A percentile compares a stretch with the other conserved stretches of the same genome.
Evolutionary conservation across 53 echinoderm and acorn worm genomes (phyloP).

Genomic region (Echinarachnius parma): DNA sequence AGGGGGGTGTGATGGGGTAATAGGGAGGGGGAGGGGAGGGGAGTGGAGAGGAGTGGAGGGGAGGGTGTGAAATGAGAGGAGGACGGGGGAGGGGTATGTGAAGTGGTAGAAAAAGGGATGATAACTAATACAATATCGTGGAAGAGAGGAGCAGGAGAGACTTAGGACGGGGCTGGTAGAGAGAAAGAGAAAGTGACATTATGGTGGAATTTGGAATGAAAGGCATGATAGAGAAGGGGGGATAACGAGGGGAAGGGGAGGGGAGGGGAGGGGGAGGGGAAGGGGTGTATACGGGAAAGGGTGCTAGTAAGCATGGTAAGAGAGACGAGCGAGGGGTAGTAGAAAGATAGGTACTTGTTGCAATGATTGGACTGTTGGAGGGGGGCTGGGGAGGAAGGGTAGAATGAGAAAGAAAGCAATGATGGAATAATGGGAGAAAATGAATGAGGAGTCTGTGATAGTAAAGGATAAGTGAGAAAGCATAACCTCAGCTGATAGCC

Average conservation of each 20-base stretch:
- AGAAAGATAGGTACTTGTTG: too few relatives aligned
- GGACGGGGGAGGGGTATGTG: background rate
- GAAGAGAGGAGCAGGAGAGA: constrained; percentile 4
- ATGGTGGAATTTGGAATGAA: too few relatives aligned
- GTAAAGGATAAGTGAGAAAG: background rate
- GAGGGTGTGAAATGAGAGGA: background rate
- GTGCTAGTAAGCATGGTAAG: background rate
- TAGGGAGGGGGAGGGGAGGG: background rate
- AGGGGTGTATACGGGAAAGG: background rate
- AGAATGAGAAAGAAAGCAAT: background rate
- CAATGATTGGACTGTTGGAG: constrained; percentile 1
- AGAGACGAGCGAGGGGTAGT: too few relatives aligned
- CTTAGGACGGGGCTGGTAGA: background rate
- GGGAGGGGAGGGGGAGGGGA: background rate
- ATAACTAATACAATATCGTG: too few relatives aligned
- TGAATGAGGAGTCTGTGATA: background rate
- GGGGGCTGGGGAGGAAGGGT: background rate
- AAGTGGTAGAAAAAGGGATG: background rate
- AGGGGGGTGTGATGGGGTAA: background rate
- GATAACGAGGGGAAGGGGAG: too few relatives aligned
- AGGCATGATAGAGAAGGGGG: too few relatives aligned
- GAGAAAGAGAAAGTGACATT: background rate
- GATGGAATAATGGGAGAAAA: background rate
- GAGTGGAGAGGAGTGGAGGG: background rate
- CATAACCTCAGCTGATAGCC: too few relatives aligned